Evolutionary conservation across 2,113 vertebrate genomes (phyloP), one percentile per base, ranked within the genome.

Genomic region (Copsychus sechellarum): DNA sequence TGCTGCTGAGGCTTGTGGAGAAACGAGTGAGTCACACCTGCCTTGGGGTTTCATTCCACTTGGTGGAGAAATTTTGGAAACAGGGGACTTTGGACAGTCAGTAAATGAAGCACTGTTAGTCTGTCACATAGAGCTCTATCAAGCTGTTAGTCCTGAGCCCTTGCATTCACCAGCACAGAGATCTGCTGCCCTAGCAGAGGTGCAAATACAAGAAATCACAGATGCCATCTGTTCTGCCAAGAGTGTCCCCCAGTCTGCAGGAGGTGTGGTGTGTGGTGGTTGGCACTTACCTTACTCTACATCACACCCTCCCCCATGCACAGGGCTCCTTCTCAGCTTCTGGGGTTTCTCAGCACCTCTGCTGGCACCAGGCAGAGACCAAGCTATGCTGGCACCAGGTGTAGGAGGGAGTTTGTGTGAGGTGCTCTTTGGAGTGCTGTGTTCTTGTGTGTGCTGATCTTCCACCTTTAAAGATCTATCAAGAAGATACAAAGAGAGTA

Each of bases 1-100:
- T 98, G 72, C 97, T 99, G 83, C 98, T 99, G 87, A 98, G 97
- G 90, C 98, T 98, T 94, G 98, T 99, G 12, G 99, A 99, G 97
- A 99, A 98, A 97, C 98, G 98, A 98, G 99, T 99, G 82, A 97
- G 98, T 87, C 76, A 74, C 19, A 36, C 25, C 45, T 61, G 54
- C 81, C 54, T 36, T 73, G 18, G 51, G 80, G 22, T 69, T 70
- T 51, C 3, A 3, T 56, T 88, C 15, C 34, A 14, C 6, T 3
- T 19, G 3, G 19, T 40, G 43, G 71, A 69, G 76, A 53, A 29
- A 57, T 64, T 43, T 40, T 54, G 34, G 71, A 66, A 77, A 70
- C 0, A 6, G 42, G 20, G 29, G 4, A 3, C 38, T 90, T 51
- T 2, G 31, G 43, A 48, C 31, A 72, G 42, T 45, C 57, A 50